Evolutionary conservation across 37 sponge, comb jelly and placozoan genomes (phyloP).

Genomic region (Halichondria panicea): DNA sequence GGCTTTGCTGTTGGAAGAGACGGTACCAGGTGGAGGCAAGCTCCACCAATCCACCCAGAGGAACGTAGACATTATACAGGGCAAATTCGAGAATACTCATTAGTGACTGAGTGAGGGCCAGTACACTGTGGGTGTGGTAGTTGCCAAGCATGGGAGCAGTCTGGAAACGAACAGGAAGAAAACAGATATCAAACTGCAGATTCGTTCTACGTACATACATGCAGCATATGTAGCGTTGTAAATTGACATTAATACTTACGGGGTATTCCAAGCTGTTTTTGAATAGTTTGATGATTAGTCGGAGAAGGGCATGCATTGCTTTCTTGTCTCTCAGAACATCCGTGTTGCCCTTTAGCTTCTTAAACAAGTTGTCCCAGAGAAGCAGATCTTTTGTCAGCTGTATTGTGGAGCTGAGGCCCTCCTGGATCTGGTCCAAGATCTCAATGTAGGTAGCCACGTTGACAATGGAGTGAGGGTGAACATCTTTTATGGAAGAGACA

Average conservation of each 20-base stretch:
- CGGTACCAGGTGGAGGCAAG: slow-evolving; percentile 38
- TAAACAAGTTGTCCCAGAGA: slow-evolving; percentile 25
- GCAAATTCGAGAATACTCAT: slow-evolving; percentile 1
- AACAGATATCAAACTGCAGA: neutral
- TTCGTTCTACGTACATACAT: neutral
- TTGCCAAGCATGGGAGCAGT: too few species aligned
- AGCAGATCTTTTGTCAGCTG: slow-evolving; percentile 7
- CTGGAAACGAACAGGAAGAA: neutral
- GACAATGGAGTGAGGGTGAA: slow-evolving; percentile 9
- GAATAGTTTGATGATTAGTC: slow-evolving; percentile 6
- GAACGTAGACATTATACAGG: slow-evolving; percentile 31
- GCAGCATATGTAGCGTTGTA: neutral
- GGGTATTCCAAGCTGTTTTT: neutral
- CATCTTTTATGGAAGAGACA: slow-evolving; percentile 14
- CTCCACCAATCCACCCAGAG: slow-evolving; percentile 36
- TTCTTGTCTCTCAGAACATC: slow-evolving; percentile 25
- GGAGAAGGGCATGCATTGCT: slow-evolving; percentile 10
- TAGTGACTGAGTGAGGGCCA: slow-evolving; percentile 25
- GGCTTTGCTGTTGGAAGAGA: slow-evolving; percentile 16
- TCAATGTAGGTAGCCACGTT: slow-evolving; percentile 42
- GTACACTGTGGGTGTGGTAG: slow-evolving; percentile 25
- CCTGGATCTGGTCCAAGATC: slow-evolving; percentile 10
- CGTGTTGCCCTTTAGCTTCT: slow-evolving; percentile 24
- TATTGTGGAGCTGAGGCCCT: neutral
- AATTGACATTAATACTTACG: too few species aligned